Base-by-base conservation (phyloP, 2,797 vertebrate genomes). In the Cuniculus paca region DNA sequence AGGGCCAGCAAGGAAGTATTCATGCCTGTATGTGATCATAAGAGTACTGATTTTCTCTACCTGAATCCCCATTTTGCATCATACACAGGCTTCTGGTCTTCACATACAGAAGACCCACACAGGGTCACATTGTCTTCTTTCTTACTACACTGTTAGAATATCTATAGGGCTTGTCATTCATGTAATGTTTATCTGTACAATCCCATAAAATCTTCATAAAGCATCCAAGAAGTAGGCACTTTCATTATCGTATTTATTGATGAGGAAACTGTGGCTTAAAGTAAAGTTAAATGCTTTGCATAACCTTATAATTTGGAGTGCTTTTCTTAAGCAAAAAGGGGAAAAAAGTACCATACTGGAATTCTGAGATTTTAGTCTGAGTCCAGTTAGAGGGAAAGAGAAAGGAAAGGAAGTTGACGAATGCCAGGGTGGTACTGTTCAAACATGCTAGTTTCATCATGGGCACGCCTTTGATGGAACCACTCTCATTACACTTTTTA, bases 241-340 rank as follows among this genome's bases (percentile, higher is more conserved):
- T 50, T 60, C n/a, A 84, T 74, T 85, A 65, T 34, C 20, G 90
- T 91, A 61, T 39, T 82, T 28, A 63, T n/a, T 82, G 26, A 56
- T 19, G n/a, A 94, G 80, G 77, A 79, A 81, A 86, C 10, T 28
- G 42, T 39, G 50, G n/a, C 60, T 56, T 88, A 78, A 31, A 34
- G 50, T 39, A 54, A 87, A 81, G 74, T 92, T 85, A 78, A 65
- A 39, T 20, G 63, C 12, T 48, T 93, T 56, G 17, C 24, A n/a
- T 60, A 54, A n/a, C 34, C 31, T 83, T 80, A 31, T 54, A 78
- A 85, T 90, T 88, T 45, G 68, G 22, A 74, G 28, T 13, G 42
- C 17, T 80, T 26, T 88, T 93, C 60, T 90, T 61, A 75, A 94
- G 31, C 50, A 91, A 90, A 39, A 60, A 80, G 9, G 92, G 16